Evolutionary conservation across 2,888 invertebrate species (phyloP), one percentile per base, ranked within the genome.

Genomic region (Aphodius granarius): DNA sequence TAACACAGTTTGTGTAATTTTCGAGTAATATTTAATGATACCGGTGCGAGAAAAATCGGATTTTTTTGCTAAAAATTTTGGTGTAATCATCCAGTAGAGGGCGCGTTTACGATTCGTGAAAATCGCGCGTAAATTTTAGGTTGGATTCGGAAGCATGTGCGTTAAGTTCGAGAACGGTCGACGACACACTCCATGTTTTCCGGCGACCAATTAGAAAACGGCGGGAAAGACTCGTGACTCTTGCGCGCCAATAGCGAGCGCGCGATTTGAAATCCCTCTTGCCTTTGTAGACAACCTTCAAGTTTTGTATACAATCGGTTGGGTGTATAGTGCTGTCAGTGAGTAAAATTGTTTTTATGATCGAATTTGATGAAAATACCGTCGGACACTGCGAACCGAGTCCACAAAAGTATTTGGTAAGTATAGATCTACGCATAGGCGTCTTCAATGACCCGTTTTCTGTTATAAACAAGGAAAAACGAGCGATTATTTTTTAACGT

Each of bases 321-420:
- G 85, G 85, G 86, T 86, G 86, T 86, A 84, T 83, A 84, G 85
- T 86, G 85, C 85, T 86, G 86, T 86, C 85, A 86, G 84, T 86
- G 85, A 83, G 81, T 83, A 84, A 84, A 81, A 83, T 81, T 81
- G 81, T 83, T 84, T 86, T 84, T 83, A 92, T 91, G 91, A 91
- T 91, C 89, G 91, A 93, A 90, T 89, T 92, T 88, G 90, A 91
- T 90, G 92, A 91, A 89, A 92, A 90, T 89, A 90, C 91, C 83
- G 87, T 89, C 86, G 89, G 91, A 89, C 92, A 91, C 88, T 90
- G 90, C 89, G 90, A 91, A 89, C 90, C 90, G 87, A 90, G 90
- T 87, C 85, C 88, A 82, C 89, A 89, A 89, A 92, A 91, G 89
- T 91, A 91, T 90, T 90, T 90, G 89, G 93, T 93, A 89, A 92